Conservation (phyloP, 2,888 invertebrate species). For the Slavum lentiscoides region DNA sequence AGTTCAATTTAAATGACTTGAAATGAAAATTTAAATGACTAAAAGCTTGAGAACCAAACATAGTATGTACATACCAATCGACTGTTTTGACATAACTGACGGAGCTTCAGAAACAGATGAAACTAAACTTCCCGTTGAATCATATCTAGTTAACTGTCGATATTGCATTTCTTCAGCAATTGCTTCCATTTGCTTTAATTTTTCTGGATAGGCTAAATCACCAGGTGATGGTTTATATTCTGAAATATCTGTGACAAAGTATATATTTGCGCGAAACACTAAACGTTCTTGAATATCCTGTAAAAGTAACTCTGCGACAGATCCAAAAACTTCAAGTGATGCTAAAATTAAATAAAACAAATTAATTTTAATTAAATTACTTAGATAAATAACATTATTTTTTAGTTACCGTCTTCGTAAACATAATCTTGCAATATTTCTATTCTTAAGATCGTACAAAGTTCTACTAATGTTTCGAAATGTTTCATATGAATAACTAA, state of each 20-base stretch:
- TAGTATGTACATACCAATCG: slow-evolving; percentile 25
- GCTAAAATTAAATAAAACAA: slow-evolving; percentile 60
- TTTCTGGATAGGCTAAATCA: slow-evolving; percentile 96
- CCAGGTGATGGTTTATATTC: slow-evolving; percentile 88
- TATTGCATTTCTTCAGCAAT: slow-evolving; percentile 52
- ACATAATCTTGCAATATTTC: slow-evolving; percentile 93
- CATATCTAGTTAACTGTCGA: slow-evolving; percentile 42
- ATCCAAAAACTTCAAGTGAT: slow-evolving; percentile 76
- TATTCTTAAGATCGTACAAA: slow-evolving; percentile 87
- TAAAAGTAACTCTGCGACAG: slow-evolving; percentile 77
- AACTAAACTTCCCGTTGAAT: slow-evolving; percentile 47
- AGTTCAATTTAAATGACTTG: no score
- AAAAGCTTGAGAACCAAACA: no score
- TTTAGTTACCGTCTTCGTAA: slow-evolving; percentile 73
- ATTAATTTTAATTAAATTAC: background rate
- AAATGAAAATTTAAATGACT: no score
- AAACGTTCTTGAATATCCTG: slow-evolving; percentile 95
- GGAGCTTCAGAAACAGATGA: slow-evolving; percentile 47
- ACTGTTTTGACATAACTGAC: slow-evolving; percentile 48
- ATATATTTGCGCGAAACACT: slow-evolving; percentile 92
- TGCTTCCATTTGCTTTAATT: slow-evolving; percentile 95
- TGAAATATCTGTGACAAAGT: slow-evolving; percentile 87
- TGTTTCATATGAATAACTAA: slow-evolving; percentile 95
- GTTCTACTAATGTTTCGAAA: slow-evolving; percentile 93
- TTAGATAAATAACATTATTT: slow-evolving; percentile 13